Evolutionary conservation across 2,797 vertebrate genomes (phyloP), one percentile per base, ranked within the genome.

Genomic region (Nannoperca obscura): DNA sequence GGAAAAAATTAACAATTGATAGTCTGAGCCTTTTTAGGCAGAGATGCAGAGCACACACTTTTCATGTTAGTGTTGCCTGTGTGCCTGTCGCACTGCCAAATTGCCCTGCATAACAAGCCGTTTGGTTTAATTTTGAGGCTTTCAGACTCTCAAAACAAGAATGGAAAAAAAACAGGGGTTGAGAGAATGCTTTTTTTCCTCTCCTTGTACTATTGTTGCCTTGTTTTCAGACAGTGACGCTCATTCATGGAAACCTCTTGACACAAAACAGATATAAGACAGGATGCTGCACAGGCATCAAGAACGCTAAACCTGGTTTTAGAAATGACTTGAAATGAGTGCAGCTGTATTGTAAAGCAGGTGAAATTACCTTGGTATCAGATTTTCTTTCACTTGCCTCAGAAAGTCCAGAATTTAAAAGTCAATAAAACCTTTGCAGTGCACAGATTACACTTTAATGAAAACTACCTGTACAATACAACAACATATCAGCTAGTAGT

Each of bases 1-100:
- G 22, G 30, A 80, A 64, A 62, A 11, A 2, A 71, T 40, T 54
- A 34, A 77, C 40, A 59, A 7, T 13, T 46, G 68, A 73, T 24
- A 42, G 19, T 65, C 54, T 73, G 22, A 79, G 46, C 14, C 42
- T 58, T 66, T 61, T 32, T 36, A 61, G 13, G 34, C 36, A 60
- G 44, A 20, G 3, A 32, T 75, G 54, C 46, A 30, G 57, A 47
- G 32, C 34, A 17, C 42, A 66, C 24, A 6, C 1, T 59, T 55
- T 71, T 30, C 65, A 7, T 47, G 44, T 17, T 19, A 44, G 14
- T 44, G 42, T 15, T 44, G 13, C 38, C 8, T 11, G 42, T 44
- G 46, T 6, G 6, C 38, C 38, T 40, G 38, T 10, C 38, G 38
- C 46, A 19, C 17, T 47, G 58, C 64, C 50, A 22, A 70, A n/a